These are phyloP conservation scores for Tetrao urogallus DNA, from an alignment of 2,113 vertebrate species.

Conservation along the genomic window DNA sequence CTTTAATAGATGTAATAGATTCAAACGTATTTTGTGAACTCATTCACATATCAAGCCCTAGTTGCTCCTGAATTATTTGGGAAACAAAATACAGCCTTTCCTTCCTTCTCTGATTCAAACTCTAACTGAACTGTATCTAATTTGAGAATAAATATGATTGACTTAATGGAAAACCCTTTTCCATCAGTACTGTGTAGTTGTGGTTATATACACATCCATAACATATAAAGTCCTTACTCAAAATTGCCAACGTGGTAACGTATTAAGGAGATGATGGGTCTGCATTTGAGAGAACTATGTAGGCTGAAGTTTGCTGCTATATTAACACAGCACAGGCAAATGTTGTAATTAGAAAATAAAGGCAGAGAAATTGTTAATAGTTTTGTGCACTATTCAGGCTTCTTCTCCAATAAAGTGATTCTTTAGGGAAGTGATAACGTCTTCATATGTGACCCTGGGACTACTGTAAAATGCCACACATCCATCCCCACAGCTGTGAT, in stretches of 20 bases:
- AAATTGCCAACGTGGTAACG: not conserved
- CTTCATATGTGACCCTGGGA: not conserved
- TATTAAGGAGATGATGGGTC: not conserved
- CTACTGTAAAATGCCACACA: not conserved
- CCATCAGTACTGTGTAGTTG: not conserved
- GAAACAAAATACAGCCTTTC: not conserved
- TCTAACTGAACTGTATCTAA: not conserved
- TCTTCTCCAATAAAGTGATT: not conserved
- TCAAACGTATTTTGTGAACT: not conserved
- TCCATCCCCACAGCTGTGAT: not conserved
- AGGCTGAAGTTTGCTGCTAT: not conserved
- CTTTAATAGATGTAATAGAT: not conserved
- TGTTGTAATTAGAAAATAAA: constrained; percentile 6
- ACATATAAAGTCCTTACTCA: not conserved
- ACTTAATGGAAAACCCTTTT: not conserved
- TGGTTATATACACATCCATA: not conserved
- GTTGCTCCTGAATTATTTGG: not conserved
- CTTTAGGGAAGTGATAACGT: not conserved
- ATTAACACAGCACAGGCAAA: not conserved
- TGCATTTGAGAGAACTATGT: not conserved
- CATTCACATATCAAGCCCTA: not conserved
- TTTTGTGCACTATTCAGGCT: not conserved
- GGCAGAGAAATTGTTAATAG: not conserved
- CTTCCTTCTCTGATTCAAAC: not conserved
- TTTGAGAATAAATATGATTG: not conserved